phyloP scores from a whole-genome alignment of 92 coral and sea anemone genomes.

The Hydrozoanthus gracilis region DNA sequence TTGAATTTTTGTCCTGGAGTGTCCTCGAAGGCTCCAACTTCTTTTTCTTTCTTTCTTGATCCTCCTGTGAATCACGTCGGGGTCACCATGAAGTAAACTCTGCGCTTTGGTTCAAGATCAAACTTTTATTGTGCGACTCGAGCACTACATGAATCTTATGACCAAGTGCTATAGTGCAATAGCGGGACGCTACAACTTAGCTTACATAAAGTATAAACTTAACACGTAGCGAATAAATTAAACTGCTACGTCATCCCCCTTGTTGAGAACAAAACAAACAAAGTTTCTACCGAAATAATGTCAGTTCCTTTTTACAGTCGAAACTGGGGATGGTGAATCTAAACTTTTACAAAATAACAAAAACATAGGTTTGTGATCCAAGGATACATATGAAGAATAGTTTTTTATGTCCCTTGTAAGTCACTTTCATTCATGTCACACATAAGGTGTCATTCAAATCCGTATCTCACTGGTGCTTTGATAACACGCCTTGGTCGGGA shows the following conservation, averaged over 20 bases:
- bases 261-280: constrained; percentile 42
- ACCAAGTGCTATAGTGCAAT: constrained; percentile 18
- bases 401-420: constrained; percentile 52
- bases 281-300: constrained; percentile 37
- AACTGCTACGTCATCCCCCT: constrained; percentile 58
- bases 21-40: constrained; percentile 69
- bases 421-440: constrained; percentile 57
- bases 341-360: constrained; percentile 48
- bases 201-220: constrained; percentile 37
- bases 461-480: constrained; percentile 60
- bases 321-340: constrained; percentile 40
- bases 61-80: constrained; percentile 58
- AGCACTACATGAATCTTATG: constrained; percentile 38
- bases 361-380: constrained; percentile 58
- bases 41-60: constrained; percentile 59
- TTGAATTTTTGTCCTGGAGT: constrained; percentile 58
- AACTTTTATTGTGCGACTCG: constrained; percentile 27
- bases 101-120: constrained; percentile 55
- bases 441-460: constrained; percentile 48
- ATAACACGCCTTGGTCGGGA: constrained; percentile 65
- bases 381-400: constrained; percentile 46
- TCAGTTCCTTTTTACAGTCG: constrained; percentile 38
- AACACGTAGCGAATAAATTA: constrained; percentile 55
- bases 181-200: constrained; percentile 38
- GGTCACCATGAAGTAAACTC: constrained; percentile 59